These are phyloP conservation scores for Urocyon cinereoargenteus DNA, from an alignment of 2,797 vertebrate species.

Conservation along the genomic window DNA sequence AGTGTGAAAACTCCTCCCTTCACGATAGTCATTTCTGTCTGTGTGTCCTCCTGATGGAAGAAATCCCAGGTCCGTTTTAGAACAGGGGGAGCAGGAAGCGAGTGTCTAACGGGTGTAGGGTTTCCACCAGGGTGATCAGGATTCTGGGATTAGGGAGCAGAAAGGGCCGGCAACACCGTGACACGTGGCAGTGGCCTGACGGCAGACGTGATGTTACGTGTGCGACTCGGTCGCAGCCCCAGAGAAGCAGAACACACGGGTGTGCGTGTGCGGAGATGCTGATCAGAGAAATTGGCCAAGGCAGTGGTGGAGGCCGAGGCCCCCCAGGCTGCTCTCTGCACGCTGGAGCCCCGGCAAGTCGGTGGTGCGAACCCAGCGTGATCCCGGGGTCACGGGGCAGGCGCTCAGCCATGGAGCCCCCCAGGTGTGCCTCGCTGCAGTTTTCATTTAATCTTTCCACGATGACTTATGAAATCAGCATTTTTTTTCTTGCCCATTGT, in stretches of 20 bases:
- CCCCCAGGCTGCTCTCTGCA: too few relatives aligned
- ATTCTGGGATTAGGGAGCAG: too few relatives aligned
- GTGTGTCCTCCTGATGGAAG: not conserved
- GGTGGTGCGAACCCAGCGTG: too few relatives aligned
- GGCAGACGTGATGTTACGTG: too few relatives aligned
- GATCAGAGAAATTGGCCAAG: not conserved
- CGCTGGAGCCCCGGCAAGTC: too few relatives aligned
- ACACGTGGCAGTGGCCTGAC: too few relatives aligned
- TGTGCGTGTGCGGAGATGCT: too few relatives aligned
- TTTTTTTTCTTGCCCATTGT: not conserved
- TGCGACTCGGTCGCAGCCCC: not conserved
- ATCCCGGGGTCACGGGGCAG: too few relatives aligned
- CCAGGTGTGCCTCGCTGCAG: too few relatives aligned
- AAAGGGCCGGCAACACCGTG: not conserved
- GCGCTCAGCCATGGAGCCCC: too few relatives aligned
- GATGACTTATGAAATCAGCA: not conserved
- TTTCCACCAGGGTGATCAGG: not conserved
- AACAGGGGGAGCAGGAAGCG: too few relatives aligned
- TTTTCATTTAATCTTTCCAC: not conserved
- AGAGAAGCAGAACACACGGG: not conserved
- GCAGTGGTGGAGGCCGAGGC: too few relatives aligned
- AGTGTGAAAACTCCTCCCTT: not conserved
- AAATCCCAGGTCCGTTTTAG: not conserved
- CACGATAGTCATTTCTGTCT: not conserved
- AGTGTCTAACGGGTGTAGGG: accelerated